A percentile compares a stretch with the other conserved stretches of the same genome.
Conservation (phyloP, 2,888 invertebrate genomes). For the Holacanthella duospinosa region DNA sequence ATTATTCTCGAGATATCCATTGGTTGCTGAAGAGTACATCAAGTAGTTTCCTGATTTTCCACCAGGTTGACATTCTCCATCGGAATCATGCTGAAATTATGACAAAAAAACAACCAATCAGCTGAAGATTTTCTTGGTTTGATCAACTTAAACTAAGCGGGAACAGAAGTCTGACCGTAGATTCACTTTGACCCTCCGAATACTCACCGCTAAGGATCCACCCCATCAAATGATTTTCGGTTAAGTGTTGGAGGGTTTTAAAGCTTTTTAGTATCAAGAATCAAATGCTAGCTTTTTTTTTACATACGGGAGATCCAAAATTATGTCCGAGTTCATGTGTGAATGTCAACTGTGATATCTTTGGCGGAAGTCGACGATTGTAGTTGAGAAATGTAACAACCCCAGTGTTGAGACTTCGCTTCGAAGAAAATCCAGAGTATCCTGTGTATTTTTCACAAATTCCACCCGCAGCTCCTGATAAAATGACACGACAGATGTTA, state of each 20-base stretch:
- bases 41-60: constrained; percentile 96
- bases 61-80: constrained; percentile 81
- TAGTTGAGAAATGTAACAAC: constrained; percentile 95
- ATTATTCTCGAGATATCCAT: constrained; percentile 6
- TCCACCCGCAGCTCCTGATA: constrained; percentile 73
- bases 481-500: too few relatives aligned
- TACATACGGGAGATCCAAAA: constrained; percentile 70
- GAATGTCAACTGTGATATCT: constrained; percentile 92
- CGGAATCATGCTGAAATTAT: constrained; percentile 65
- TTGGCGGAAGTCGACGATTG: constrained; percentile 92
- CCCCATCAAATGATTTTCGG: too few relatives aligned
- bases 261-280: neutral
- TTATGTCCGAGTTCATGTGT: constrained; percentile 99
- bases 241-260: too few relatives aligned
- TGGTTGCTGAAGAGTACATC: constrained; percentile 58
- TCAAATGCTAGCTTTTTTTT: neutral
- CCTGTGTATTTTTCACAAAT: constrained; percentile 72
- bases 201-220: too few relatives aligned
- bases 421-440: constrained; percentile 39
- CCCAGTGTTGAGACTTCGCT: constrained; percentile 92
- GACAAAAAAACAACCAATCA: neutral
- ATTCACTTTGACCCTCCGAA: too few relatives aligned
- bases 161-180: too few relatives aligned
- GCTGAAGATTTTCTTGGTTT: neutral
- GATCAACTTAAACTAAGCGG: neutral